Percentiles rank a stretch among this genome's conserved stretches.
Evolutionary conservation across 2,797 vertebrate species (phyloP).

Genomic region (Glossophaga mutica): DNA sequence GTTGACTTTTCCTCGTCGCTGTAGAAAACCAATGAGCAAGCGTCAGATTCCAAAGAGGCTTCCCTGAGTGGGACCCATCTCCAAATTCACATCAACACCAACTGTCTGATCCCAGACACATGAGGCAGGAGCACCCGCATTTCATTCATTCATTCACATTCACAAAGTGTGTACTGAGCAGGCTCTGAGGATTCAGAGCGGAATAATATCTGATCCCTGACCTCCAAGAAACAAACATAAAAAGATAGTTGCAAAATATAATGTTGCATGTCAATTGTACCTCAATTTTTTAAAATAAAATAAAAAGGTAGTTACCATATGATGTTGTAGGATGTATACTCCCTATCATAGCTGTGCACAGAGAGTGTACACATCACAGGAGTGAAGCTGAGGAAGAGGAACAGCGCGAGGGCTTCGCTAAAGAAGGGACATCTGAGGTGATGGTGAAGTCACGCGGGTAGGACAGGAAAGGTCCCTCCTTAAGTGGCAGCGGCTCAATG

Average conservation of each 20-base stretch:
- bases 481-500: neutral
- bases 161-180: neutral
- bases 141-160: neutral
- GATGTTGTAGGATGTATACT: neutral
- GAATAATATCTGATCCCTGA: neutral
- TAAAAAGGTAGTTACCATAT: neutral
- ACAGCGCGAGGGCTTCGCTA: neutral
- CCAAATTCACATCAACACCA: neutral
- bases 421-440: neutral
- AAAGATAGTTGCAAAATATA: neutral
- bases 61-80: neutral
- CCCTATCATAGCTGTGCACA: accelerated
- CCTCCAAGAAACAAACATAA: neutral
- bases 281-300: neutral
- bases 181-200: neutral
- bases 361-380: accelerated
- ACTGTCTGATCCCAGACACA: neutral
- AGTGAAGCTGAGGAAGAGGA: neutral
- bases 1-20: slow-evolving; percentile 84
- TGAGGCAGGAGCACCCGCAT: neutral
- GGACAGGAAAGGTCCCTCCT: neutral
- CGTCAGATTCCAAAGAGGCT: neutral
- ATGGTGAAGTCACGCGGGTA: neutral
- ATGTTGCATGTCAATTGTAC: neutral
- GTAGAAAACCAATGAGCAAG: neutral